Percentiles rank a stretch among this genome's conserved stretches.
Conservation (phyloP, 2,113 vertebrate genomes). For the Electrona antarctica region DNA sequence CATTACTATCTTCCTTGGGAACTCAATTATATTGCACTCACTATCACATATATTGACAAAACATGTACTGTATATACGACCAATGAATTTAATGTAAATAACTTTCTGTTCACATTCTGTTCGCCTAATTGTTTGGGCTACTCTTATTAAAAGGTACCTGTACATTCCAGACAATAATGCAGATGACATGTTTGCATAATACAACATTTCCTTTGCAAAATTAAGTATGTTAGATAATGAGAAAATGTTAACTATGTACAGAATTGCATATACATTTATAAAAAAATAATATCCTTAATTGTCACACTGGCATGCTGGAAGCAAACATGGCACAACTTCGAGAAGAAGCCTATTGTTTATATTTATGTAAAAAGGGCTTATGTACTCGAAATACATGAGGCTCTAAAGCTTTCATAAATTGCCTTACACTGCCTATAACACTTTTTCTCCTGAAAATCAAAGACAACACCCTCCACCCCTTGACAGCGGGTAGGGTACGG, state of each 20-base stretch:
- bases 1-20: constrained; percentile 3
- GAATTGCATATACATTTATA: constrained; percentile 40
- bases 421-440: background rate
- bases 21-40: constrained; percentile 8
- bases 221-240: constrained; percentile 31
- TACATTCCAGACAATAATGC: constrained; percentile 20
- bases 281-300: constrained; percentile 21
- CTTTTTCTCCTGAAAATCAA: too few relatives aligned
- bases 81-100: background rate
- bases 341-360: constrained; percentile 1
- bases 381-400: constrained; percentile 28
- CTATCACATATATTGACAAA: background rate
- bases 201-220: constrained; percentile 16
- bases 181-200: constrained; percentile 16
- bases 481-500: too few relatives aligned
- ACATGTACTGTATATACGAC: background rate
- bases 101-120: constrained; percentile 33
- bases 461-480: too few relatives aligned
- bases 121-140: constrained; percentile 19
- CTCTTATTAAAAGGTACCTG: constrained; percentile 44
- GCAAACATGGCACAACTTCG: constrained; percentile 1
- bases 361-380: constrained; percentile 1
- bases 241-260: constrained; percentile 26
- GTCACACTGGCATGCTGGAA: constrained; percentile 46
- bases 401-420: constrained; percentile 23